phyloP scores from a whole-genome alignment of 2,888 invertebrate genomes.

The Dicyrtomina minuta region DNA sequence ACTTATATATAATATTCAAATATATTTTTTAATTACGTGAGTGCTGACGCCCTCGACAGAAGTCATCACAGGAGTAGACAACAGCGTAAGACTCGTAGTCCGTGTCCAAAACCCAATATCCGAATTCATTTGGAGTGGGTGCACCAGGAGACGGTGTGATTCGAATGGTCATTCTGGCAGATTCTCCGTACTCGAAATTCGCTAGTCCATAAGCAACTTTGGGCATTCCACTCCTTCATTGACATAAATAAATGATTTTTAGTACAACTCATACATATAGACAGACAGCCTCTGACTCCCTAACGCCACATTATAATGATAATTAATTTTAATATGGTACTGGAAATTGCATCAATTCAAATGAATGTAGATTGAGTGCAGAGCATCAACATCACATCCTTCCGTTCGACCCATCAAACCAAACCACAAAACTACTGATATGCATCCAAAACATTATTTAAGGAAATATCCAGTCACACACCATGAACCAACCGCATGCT shows the following conservation, averaged over 20 bases:
- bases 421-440: no score
- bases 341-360: no score
- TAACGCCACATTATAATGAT: no score
- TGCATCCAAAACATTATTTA: no score
- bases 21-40: slow-evolving; percentile 50
- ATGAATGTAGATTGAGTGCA: no score
- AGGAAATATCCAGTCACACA: no score
- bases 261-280: not conserved
- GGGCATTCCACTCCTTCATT: slow-evolving; percentile 52
- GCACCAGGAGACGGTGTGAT: slow-evolving; percentile 48
- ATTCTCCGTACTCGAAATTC: slow-evolving; percentile 53
- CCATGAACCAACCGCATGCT: no score
- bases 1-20: not conserved
- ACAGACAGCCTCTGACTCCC: not conserved
- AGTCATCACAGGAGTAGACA: slow-evolving; percentile 53
- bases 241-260: not conserved
- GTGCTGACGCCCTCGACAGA: slow-evolving; percentile 52
- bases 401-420: no score
- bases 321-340: no score
- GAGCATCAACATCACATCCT: no score
- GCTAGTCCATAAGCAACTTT: slow-evolving; percentile 52
- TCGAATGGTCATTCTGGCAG: slow-evolving; percentile 51
- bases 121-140: slow-evolving; percentile 46
- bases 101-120: slow-evolving; percentile 52
- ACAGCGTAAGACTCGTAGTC: slow-evolving; percentile 53